Conservation (phyloP, 2,888 invertebrate species). For the Petrophora chlorosata region DNA sequence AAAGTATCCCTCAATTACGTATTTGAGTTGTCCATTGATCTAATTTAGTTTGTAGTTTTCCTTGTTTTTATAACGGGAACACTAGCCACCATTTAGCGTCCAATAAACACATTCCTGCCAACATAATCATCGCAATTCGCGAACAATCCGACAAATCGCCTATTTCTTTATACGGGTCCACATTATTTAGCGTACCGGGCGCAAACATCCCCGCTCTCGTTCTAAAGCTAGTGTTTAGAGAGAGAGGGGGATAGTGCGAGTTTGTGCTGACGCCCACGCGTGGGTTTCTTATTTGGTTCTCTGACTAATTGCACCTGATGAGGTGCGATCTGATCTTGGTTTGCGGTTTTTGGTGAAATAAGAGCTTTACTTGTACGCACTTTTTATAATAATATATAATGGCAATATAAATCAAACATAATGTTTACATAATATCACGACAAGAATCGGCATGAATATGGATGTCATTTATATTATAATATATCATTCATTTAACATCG, state of each 20-base stretch:
- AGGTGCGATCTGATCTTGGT: constrained; percentile 30
- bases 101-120: constrained; percentile 16
- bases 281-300: constrained; percentile 41
- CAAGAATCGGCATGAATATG: no score
- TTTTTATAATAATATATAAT: no score
- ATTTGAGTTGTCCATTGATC: no score
- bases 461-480: no score
- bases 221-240: constrained; percentile 31
- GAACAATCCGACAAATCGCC: constrained; percentile 29
- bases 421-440: no score
- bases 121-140: constrained; percentile 10
- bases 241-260: constrained; percentile 33
- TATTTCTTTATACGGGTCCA: constrained; percentile 45
- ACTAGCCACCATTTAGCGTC: background rate
- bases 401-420: no score
- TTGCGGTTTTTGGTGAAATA: constrained; percentile 7
- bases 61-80: no score
- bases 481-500: no score
- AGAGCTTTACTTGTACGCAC: no score
- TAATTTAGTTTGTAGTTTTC: no score
- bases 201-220: constrained; percentile 41
- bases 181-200: constrained; percentile 45
- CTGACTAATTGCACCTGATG: constrained; percentile 52
- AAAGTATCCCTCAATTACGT: no score
- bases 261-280: constrained; percentile 41